A percentile compares a stretch with the other conserved stretches of the same genome.
These are phyloP conservation scores for Bergia puertoricense DNA, from an alignment of 92 coral and sea anemone species.

Conservation along the genomic window DNA sequence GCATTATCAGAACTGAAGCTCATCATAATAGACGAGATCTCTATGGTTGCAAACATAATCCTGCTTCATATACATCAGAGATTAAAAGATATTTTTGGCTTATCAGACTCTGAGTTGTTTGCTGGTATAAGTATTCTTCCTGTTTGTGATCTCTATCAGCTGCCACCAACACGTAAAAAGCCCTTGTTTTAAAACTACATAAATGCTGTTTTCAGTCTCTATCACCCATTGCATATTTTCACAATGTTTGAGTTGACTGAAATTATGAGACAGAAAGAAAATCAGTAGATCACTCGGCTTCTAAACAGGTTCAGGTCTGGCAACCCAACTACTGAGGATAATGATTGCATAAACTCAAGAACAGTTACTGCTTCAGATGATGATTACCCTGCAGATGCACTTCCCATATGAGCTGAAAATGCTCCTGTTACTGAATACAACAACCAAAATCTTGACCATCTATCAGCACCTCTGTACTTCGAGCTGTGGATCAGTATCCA, in stretches of 20 bases:
- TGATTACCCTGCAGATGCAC: slow-evolving; percentile 58
- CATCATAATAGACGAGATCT: not conserved
- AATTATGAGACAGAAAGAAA: slow-evolving; percentile 28
- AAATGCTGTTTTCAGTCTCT: no score
- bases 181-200: no score
- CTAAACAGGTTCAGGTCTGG: no score
- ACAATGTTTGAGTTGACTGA: no score
- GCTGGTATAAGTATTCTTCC: slow-evolving; percentile 39
- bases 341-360: slow-evolving; percentile 48
- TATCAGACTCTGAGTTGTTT: slow-evolving; percentile 1
- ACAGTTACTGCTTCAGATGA: slow-evolving; percentile 43
- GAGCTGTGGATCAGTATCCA: no score
- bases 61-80: slow-evolving; percentile 61
- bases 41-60: slow-evolving; percentile 54
- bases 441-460: slow-evolving; percentile 1
- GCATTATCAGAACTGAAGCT: slow-evolving; percentile 50
- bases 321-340: not conserved
- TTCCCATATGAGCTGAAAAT: slow-evolving; percentile 71
- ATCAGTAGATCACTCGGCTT: slow-evolving; percentile 27
- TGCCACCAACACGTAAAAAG: no score
- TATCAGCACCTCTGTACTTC: not conserved
- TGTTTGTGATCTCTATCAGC: slow-evolving; percentile 41
- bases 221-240: no score
- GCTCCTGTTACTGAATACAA: slow-evolving; percentile 53
- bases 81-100: slow-evolving; percentile 57